phyloP scores from a whole-genome alignment of 2,888 invertebrate genomes.

The Drosophila suboccidentalis region DNA sequence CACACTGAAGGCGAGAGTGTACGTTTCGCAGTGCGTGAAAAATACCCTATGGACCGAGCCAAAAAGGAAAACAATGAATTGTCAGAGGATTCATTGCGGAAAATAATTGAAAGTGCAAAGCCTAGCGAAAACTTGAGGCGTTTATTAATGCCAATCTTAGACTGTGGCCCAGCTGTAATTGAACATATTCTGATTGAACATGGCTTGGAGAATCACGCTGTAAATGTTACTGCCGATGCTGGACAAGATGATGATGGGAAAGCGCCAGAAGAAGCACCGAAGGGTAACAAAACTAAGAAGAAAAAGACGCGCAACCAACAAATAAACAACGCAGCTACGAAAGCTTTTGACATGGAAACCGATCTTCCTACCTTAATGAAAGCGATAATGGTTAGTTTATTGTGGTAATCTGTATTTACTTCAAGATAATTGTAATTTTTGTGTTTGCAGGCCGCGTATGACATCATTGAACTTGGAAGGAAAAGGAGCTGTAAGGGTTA shows the following conservation, averaged over 20 bases:
- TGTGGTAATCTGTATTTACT: neutral
- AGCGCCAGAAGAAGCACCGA: constrained; percentile 8
- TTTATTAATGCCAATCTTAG: constrained; percentile 92
- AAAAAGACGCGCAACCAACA: constrained; percentile 44
- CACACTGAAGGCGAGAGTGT: constrained; percentile 96
- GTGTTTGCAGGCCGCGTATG: constrained; percentile 57
- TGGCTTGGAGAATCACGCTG: constrained; percentile 49
- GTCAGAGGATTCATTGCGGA: constrained; percentile 87
- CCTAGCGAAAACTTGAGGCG: constrained; percentile 92
- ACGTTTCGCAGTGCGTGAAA: constrained; percentile 96
- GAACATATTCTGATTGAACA: constrained; percentile 92
- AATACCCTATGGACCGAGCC: constrained; percentile 93
- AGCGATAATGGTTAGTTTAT: constrained; percentile 88
- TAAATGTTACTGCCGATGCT: constrained; percentile 7
- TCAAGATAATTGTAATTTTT: neutral
- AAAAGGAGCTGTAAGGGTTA: constrained; percentile 86
- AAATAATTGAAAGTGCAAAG: constrained; percentile 88
- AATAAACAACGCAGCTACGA: constrained; percentile 35
- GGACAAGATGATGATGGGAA: constrained; percentile 4
- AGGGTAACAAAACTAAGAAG: constrained; percentile 51
- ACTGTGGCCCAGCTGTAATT: constrained; percentile 96
- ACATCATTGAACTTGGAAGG: constrained; percentile 63
- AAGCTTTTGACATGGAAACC: constrained; percentile 87
- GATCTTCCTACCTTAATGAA: constrained; percentile 88
- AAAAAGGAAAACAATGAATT: constrained; percentile 87